Evolutionary conservation across 64 coral and sea anemone species (phyloP).

Genomic region (Cladopsammia gracilis): DNA sequence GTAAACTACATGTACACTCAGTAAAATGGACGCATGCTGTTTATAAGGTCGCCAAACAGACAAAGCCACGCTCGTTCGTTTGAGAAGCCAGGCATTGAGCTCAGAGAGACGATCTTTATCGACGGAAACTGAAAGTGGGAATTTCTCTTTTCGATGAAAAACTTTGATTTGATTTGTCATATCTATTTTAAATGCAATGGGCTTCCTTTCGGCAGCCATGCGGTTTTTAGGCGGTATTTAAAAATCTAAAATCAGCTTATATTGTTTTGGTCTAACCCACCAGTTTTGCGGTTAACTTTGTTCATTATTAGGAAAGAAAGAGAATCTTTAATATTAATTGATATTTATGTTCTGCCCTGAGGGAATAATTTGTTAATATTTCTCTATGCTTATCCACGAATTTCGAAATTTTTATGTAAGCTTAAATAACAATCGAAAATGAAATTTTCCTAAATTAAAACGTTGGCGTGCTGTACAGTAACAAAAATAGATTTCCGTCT

Average conservation of each 20-base stretch:
- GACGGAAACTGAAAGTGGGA: neutral
- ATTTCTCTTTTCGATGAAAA: neutral
- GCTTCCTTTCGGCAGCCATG: neutral
- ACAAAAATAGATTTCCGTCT: neutral
- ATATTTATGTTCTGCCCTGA: neutral
- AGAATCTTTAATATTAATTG: neutral
- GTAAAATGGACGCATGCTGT: conserved; percentile 11
- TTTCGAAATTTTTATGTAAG: neutral
- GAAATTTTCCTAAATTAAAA: neutral
- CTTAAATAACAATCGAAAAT: neutral
- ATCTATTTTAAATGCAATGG: neutral
- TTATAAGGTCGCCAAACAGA: neutral
- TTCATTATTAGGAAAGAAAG: neutral
- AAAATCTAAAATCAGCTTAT: neutral
- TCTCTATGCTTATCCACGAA: neutral
- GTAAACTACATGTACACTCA: neutral
- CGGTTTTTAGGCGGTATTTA: neutral
- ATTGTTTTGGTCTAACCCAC: neutral
- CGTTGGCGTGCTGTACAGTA: neutral
- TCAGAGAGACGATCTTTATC: neutral
- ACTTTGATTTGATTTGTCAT: neutral
- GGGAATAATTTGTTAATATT: neutral
- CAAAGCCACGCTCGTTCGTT: neutral
- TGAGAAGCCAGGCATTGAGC: neutral
- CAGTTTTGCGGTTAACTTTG: neutral